Evolutionary conservation across 2,797 vertebrate genomes (phyloP), one percentile per base, ranked within the genome.

Genomic region (Ctenosaura bakeri): DNA sequence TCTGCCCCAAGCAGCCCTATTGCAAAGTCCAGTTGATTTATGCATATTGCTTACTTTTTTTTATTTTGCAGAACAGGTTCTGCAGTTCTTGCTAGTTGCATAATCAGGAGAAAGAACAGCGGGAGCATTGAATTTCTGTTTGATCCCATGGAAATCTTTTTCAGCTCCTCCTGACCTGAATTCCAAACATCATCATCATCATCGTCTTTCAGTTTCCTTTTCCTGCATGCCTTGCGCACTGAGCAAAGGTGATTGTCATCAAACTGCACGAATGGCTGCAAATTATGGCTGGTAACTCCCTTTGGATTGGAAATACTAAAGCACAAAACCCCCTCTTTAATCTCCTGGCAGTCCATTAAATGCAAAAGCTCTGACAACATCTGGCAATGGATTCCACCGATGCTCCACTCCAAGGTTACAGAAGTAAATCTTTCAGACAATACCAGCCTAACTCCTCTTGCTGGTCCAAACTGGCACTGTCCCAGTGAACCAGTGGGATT

Each of bases 301-400:
- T 73, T 35, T 10, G 24, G 22, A n/a, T 13, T 22, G 6, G 29
- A 1, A 24, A 24, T 69, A 2, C 4, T 18, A 4, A 52, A 1
- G 4, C 22, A 22, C 20, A 32, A 18, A 69, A 29, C 20, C 9
- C 20, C n/a, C 3, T 35, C n/a, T 56, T 54, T 81, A 71, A 56
- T 81, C 77, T 32, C 20, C 86, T 54, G 22, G 66, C 10, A 62
- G 10, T n/a, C 32, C 77, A 35, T 81, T 69, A 29, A 32, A n/a
- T 35, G 50, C 35, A 7, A 71, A 71, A 52, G 13, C 50, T 69
- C 78, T 54, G 24, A 26, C 56, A 18, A 62, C 20, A 35, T 20
- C 69, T 0, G 0, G 10, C 77, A 46, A 64, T 0, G 66, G 66
- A 4, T 42, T 62, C 0, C 0, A 1, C 83, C 87, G 50, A 6